A percentile compares a stretch with the other conserved stretches of the same genome.
Evolutionary conservation across 2,113 vertebrate species (phyloP).

Genomic region (Speoplatyrhinus poulsoni): DNA sequence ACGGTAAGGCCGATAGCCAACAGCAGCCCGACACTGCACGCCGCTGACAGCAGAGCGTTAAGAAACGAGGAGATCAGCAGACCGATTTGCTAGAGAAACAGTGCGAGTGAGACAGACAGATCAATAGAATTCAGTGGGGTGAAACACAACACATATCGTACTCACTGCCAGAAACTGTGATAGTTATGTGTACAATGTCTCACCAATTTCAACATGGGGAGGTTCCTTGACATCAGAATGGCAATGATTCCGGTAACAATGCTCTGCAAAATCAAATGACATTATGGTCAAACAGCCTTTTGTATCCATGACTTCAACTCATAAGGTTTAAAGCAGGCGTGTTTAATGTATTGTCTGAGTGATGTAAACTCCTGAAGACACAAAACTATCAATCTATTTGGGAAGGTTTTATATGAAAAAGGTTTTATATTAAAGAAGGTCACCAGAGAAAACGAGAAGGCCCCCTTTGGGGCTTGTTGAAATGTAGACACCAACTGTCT

Average conservation of each 20-base stretch:
- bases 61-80: constrained; percentile 77
- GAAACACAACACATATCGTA: not conserved
- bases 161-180: not conserved
- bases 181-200: constrained; percentile 22
- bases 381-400: too few species aligned
- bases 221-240: constrained; percentile 87
- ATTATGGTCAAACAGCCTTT: too few species aligned
- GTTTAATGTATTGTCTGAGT: too few species aligned
- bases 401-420: too few species aligned
- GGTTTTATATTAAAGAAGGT: too few species aligned
- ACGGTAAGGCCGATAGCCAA: constrained; percentile 84
- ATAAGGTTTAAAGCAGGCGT: too few species aligned
- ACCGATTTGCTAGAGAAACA: constrained; percentile 79
- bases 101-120: not conserved
- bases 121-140: not conserved
- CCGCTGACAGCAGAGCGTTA: constrained; percentile 83
- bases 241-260: constrained; percentile 85
- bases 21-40: constrained; percentile 83
- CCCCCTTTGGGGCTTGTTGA: too few species aligned
- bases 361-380: too few species aligned
- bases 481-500: too few species aligned
- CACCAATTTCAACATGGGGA: constrained; percentile 71
- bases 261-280: constrained; percentile 74
- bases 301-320: too few species aligned
- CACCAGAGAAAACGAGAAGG: too few species aligned